A percentile compares a stretch with the other conserved stretches of the same genome.
Conservation (phyloP, 2,113 vertebrate species). For the Etheostoma spectabile region DNA sequence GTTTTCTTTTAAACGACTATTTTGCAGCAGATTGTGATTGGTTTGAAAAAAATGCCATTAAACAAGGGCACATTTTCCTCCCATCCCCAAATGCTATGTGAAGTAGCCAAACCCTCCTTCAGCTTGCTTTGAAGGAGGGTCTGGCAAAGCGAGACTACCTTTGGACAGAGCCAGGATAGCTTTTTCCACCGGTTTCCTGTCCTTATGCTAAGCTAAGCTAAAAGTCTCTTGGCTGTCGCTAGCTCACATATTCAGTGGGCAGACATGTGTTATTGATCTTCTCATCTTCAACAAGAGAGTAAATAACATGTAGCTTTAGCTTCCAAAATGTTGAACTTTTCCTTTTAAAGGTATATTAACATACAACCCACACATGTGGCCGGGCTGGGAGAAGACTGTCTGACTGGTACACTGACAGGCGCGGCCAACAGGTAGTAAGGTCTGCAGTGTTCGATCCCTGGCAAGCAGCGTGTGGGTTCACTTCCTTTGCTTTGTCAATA, state of each 20-base stretch:
- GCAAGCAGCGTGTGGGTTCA: slow-evolving; percentile 69
- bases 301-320: not conserved
- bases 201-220: not conserved
- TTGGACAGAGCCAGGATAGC: not conserved
- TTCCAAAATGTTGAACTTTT: not conserved
- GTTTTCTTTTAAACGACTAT: too few species aligned
- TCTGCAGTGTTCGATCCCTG: slow-evolving; percentile 36
- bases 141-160: too few species aligned
- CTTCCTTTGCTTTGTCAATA: slow-evolving; percentile 61
- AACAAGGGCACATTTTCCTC: too few species aligned
- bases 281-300: not conserved
- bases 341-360: not conserved
- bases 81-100: too few species aligned
- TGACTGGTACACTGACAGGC: slow-evolving; percentile 21
- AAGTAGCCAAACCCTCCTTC: too few species aligned
- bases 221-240: not conserved
- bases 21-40: too few species aligned
- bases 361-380: not conserved
- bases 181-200: not conserved
- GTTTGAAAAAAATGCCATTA: too few species aligned
- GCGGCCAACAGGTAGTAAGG: slow-evolving; percentile 55
- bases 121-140: too few species aligned
- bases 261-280: not conserved
- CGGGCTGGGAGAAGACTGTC: not conserved
- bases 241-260: not conserved